These are phyloP conservation scores for Alca torda DNA, from an alignment of 2,797 vertebrate genomes.

Conservation along the genomic window DNA sequence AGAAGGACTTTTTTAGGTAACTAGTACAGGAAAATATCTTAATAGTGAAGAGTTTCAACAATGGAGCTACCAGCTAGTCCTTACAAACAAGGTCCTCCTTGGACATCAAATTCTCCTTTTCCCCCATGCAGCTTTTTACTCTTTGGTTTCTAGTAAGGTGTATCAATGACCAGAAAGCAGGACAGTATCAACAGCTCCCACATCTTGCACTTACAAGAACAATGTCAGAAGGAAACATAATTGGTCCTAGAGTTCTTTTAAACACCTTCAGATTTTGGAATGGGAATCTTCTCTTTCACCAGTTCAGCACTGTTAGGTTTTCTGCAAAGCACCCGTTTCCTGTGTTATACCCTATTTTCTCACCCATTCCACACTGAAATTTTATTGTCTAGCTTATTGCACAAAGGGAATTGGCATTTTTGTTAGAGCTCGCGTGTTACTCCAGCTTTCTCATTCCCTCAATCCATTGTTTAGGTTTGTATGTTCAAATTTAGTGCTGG, in stretches of 20 bases:
- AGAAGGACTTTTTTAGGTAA: not conserved
- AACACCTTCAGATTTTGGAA: not conserved
- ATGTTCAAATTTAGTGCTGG: not conserved
- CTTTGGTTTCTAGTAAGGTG: not conserved
- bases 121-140: not conserved
- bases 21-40: not conserved
- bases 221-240: not conserved
- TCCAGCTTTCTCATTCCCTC: not conserved
- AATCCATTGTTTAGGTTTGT: not conserved
- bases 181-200: not conserved
- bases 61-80: not conserved
- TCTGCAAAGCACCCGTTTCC: not conserved
- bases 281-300: not conserved
- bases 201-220: not conserved
- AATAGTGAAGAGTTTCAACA: not conserved
- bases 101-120: not conserved
- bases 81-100: not conserved
- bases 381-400: not conserved
- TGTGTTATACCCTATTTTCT: not conserved
- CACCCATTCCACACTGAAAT: not conserved
- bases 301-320: not conserved
- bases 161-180: not conserved
- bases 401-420: not conserved
- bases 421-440: not conserved
- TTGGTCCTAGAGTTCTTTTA: not conserved